These are phyloP conservation scores for human DNA, from an alignment of 2,113 vertebrate species.

Conservation along the genomic window DNA sequence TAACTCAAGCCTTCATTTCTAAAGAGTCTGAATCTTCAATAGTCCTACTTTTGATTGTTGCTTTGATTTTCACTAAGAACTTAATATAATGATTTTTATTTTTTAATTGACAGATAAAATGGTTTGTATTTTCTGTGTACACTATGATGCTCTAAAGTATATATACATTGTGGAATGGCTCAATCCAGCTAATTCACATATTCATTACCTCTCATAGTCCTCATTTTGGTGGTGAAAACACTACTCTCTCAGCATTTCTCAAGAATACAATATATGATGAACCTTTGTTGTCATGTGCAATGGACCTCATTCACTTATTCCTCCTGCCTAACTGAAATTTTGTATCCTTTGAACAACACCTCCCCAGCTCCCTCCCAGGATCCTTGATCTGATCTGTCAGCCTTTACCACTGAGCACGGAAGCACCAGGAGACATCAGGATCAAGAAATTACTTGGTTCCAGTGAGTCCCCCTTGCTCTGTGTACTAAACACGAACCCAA, in stretches of 20 bases:
- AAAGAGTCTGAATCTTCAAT: not conserved
- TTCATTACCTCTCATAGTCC: not conserved
- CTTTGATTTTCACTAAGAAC: not conserved
- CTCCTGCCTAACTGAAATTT: not conserved
- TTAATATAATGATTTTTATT: not conserved
- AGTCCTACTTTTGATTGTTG: not conserved
- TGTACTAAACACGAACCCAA: fast-evolving
- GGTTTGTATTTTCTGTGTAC: not conserved
- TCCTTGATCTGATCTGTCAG: not conserved
- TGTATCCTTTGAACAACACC: not conserved
- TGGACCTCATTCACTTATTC: not conserved
- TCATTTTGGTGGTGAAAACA: not conserved
- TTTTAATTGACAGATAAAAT: not conserved
- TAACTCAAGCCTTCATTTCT: not conserved
- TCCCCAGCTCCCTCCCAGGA: not conserved
- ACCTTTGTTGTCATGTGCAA: not conserved
- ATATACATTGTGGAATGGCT: not conserved
- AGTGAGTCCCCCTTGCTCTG: not conserved
- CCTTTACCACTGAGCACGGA: not conserved
- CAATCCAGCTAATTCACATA: not conserved
- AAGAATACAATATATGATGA: not conserved
- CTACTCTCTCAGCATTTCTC: not conserved
- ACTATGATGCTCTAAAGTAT: not conserved
- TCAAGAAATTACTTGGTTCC: fast-evolving
- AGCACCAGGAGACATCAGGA: too few relatives aligned